A percentile compares a stretch with the other conserved stretches of the same genome.
phyloP scores from a whole-genome alignment of 2,113 vertebrate species.

The Chelonoidis abingdonii region DNA sequence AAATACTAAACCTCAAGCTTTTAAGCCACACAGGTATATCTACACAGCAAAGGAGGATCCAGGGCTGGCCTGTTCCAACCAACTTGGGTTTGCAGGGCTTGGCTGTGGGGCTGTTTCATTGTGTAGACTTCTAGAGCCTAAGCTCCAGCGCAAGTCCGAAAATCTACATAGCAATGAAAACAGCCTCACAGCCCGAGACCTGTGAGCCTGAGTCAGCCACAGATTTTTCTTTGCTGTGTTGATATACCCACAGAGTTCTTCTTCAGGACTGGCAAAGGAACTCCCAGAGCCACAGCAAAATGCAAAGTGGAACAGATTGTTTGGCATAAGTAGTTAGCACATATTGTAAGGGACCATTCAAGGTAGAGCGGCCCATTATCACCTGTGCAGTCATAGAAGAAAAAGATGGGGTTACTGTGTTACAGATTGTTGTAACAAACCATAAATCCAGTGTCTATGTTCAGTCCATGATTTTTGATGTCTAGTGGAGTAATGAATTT shows the following conservation, averaged over 20 bases:
- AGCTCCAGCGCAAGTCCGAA: background rate
- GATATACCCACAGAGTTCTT: background rate
- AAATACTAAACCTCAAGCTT: slow-evolving; percentile 13
- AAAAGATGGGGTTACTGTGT: no score
- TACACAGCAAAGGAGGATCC: background rate
- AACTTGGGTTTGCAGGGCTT: background rate
- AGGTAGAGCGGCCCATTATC: no score
- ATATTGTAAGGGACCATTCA: no score
- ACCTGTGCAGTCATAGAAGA: no score
- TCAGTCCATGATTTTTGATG: no score
- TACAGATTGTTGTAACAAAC: no score
- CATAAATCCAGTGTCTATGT: no score
- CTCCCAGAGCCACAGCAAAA: background rate
- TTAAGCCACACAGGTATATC: background rate
- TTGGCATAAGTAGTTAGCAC: background rate
- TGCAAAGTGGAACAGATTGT: background rate
- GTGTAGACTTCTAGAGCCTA: background rate
- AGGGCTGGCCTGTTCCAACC: background rate
- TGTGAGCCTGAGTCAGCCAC: background rate
- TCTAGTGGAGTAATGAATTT: no score
- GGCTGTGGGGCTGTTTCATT: background rate
- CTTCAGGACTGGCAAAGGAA: background rate
- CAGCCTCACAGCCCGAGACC: background rate
- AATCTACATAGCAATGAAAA: background rate
- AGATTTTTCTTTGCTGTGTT: background rate